A percentile compares a stretch with the other conserved stretches of the same genome.
Conservation (phyloP, 1,140 invertebrate species). For the Tetramorium simillimum region DNA sequence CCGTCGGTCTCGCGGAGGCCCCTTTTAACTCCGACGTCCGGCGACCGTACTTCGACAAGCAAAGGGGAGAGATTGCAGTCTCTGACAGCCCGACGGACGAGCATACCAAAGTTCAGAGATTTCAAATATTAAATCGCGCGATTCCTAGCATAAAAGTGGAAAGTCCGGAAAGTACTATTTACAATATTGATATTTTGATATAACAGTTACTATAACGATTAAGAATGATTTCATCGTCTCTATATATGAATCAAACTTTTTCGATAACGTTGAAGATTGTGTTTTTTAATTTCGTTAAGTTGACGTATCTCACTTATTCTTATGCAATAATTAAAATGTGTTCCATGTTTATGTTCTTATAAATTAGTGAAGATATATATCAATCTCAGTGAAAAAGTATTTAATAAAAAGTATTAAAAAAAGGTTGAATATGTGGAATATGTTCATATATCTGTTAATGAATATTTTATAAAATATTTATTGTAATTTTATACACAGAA, state of each 20-base stretch:
- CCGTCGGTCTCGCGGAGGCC: slow-evolving; percentile 69
- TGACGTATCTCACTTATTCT: not conserved
- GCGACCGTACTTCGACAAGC: slow-evolving; percentile 76
- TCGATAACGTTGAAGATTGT: not conserved
- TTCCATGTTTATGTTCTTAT: not conserved
- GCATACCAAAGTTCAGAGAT: slow-evolving; percentile 75
- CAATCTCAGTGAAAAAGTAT: too few relatives aligned
- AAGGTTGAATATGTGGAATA: too few relatives aligned
- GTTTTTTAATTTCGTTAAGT: not conserved
- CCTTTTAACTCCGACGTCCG: slow-evolving; percentile 76
- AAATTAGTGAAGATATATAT: not conserved
- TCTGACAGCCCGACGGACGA: slow-evolving; percentile 78
- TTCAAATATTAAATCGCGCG: slow-evolving; percentile 65
- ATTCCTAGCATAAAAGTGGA: not conserved
- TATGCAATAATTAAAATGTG: not conserved
- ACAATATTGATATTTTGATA: not conserved
- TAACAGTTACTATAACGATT: not conserved
- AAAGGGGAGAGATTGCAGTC: slow-evolving; percentile 81
- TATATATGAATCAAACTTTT: not conserved
- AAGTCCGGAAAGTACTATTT: not conserved
- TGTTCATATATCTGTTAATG: not conserved
- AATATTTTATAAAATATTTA: not conserved
- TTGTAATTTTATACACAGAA: not conserved
- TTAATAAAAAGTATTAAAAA: too few relatives aligned
- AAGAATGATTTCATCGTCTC: not conserved